Evolutionary conservation across 2,888 invertebrate species (phyloP), one percentile per base, ranked within the genome.

Genomic region (Epirrita christyi): DNA sequence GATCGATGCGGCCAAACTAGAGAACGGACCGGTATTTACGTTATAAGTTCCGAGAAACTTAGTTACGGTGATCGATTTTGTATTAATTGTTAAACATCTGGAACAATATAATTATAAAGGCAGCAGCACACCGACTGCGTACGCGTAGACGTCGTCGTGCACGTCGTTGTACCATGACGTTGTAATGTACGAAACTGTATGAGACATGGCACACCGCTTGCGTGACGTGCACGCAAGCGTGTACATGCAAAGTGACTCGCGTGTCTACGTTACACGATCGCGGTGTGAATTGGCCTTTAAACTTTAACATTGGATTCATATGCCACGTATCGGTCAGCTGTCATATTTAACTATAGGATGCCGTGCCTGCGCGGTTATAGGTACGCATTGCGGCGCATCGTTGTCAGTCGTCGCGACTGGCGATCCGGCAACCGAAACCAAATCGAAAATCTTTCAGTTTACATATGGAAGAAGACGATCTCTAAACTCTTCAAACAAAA

Each of bases 301-400:
- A n/a, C n/a, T n/a, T n/a, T 37, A 37, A 44, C 38, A 55, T 54
- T 21, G 43, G 29, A 45, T 11, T 52, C 5, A 11, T 42, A 45
- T 51, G 59, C 36, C 44, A 48, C 37, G 37, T 42, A 62, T 59
- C 57, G 58, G 55, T 57, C 64, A 64, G 66, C 64, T 61, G 59
- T 73, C 70, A 70, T 68, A 70, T 70, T 70, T 68, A 72, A 68
- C 67, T 54, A 64, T 61, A 58, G 63, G n/a, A n/a, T n/a, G n/a
- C n/a, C n/a, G n/a, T n/a, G n/a, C n/a, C n/a, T 37, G 32, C 38
- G 29, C 29, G 43, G 37, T 36, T 45, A 38, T 29, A 29, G 28
- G 21, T 40, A 42, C 55, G 41, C 48, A 32, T 42, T 32, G 54
- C 60, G 66, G 61, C 66, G 66, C n/a, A n/a, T n/a, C n/a, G n/a